Evolutionary conservation across 2,797 vertebrate genomes (phyloP).

Genomic region (Otus scops): DNA sequence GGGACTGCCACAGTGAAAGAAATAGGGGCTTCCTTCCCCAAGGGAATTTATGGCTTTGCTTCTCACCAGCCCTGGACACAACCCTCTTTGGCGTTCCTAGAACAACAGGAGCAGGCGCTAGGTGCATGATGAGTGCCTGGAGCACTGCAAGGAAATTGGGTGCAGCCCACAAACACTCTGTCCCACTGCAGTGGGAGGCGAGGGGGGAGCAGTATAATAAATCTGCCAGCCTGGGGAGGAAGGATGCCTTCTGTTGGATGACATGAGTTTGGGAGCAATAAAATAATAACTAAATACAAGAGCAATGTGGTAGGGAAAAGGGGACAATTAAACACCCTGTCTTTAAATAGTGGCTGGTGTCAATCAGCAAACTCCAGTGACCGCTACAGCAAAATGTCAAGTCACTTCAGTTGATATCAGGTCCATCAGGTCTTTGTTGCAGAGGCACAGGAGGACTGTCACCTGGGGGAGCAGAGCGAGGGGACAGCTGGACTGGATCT

Average conservation of each 20-base stretch:
- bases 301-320: neutral
- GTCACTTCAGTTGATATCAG: neutral
- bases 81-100: neutral
- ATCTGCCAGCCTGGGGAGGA: neutral
- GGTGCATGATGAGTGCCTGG: neutral
- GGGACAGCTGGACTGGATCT: neutral
- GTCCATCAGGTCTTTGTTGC: neutral
- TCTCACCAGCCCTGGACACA: neutral
- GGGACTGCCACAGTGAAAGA: neutral
- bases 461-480: neutral
- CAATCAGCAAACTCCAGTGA: neutral
- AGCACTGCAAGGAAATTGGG: neutral
- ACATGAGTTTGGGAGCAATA: neutral
- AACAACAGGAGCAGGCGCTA: neutral
- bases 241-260: neutral
- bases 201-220: neutral
- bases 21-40: neutral
- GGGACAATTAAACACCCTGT: neutral
- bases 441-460: neutral
- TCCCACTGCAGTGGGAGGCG: neutral
- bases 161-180: neutral
- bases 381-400: neutral
- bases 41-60: neutral
- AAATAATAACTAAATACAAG: neutral
- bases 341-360: neutral